Percentiles rank a stretch among this genome's conserved stretches.
Conservation (phyloP, 2,113 vertebrate species). For the Micromys minutus region DNA sequence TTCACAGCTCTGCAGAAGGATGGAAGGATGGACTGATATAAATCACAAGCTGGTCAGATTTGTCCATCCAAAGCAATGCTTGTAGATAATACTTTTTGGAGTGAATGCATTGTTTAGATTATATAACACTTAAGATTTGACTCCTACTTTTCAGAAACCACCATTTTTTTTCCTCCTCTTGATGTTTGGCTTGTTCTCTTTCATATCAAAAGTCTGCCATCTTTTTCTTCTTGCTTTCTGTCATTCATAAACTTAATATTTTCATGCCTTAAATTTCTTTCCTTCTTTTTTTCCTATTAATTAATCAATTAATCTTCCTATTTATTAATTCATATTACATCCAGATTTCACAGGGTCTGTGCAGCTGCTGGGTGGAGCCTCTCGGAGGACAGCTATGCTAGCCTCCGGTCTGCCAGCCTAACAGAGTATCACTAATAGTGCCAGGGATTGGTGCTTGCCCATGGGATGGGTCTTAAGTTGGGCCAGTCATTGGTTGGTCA, state of each 20-base stretch:
- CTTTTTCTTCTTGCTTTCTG: neutral
- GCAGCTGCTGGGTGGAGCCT: too few species aligned
- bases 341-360: too few species aligned
- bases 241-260: neutral
- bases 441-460: too few species aligned
- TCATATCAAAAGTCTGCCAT: neutral
- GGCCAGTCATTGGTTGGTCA: too few species aligned
- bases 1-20: neutral
- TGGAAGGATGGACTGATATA: neutral
- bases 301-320: too few species aligned
- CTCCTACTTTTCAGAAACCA: neutral
- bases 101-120: slow-evolving; percentile 9
- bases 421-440: too few species aligned
- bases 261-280: neutral
- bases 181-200: neutral
- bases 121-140: neutral
- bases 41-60: neutral
- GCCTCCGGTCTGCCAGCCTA: too few species aligned
- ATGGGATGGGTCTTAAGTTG: too few species aligned
- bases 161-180: neutral
- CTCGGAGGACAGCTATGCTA: too few species aligned
- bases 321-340: too few species aligned
- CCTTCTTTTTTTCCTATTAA: neutral
- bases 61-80: neutral
- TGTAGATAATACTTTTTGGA: neutral